Percentiles rank a stretch among this genome's conserved stretches.
phyloP scores from a whole-genome alignment of 23 tunicate species.

The Oikopleura vanhoeffeni region DNA sequence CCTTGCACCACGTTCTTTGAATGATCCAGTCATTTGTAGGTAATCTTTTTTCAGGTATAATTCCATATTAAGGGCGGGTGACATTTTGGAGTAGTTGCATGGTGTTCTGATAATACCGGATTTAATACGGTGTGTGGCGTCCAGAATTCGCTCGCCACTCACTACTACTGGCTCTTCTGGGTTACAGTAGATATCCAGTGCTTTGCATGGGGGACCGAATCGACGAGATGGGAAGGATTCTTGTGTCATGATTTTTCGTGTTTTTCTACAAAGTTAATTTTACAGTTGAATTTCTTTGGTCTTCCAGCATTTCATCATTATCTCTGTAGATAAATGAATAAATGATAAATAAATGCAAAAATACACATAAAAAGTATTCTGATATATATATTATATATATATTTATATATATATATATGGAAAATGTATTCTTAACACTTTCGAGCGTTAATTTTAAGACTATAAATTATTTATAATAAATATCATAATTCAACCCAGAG shows the following conservation, averaged over 20 bases:
- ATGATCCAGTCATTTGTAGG: slow-evolving; percentile 94
- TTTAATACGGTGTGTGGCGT: slow-evolving; percentile 35
- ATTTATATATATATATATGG: too few relatives aligned
- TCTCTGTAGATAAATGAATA: too few relatives aligned
- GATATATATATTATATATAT: too few relatives aligned
- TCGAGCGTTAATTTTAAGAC: too few relatives aligned
- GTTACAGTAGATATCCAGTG: slow-evolving; percentile 47
- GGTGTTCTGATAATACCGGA: slow-evolving; percentile 69
- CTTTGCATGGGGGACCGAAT: neutral
- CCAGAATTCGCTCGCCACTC: slow-evolving; percentile 24
- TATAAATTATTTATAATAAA: too few relatives aligned
- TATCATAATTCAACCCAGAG: too few relatives aligned
- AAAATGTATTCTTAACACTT: too few relatives aligned
- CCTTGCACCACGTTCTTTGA: slow-evolving; percentile 79
- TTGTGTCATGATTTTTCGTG: slow-evolving; percentile 7
- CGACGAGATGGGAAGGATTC: neutral
- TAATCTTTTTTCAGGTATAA: slow-evolving; percentile 77
- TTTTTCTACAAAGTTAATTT: slow-evolving; percentile 1
- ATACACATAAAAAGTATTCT: too few relatives aligned
- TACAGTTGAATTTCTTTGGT: too few relatives aligned
- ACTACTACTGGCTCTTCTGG: slow-evolving; percentile 65
- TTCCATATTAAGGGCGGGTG: slow-evolving; percentile 37
- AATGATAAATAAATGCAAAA: too few relatives aligned
- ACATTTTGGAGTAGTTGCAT: slow-evolving; percentile 52
- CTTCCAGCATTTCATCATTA: too few relatives aligned